These are phyloP conservation scores for Gonioctena quinquepunctata DNA, from an alignment of 1,140 invertebrate species.

Conservation along the genomic window DNA sequence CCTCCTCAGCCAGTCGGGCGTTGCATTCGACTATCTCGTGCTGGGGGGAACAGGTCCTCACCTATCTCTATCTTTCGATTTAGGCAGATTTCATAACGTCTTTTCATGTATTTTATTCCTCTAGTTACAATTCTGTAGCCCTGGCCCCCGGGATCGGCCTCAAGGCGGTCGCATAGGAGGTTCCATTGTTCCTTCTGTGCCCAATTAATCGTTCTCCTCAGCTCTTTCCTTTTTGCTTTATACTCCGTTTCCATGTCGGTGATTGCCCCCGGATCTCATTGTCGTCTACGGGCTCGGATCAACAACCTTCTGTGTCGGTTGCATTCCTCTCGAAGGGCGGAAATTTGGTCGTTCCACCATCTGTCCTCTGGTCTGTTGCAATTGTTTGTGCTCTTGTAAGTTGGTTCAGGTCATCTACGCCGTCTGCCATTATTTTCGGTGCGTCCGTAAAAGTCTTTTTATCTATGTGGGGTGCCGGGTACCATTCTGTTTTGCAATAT, in stretches of 20 bases:
- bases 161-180: conserved; percentile 22
- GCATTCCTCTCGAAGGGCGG: background rate
- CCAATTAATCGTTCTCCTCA: background rate
- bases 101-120: background rate
- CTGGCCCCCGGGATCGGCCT: conserved; percentile 31
- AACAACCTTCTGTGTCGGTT: background rate
- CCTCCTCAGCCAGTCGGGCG: background rate
- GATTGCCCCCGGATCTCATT: background rate
- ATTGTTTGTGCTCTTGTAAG: background rate
- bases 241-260: background rate
- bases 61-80: background rate
- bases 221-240: background rate
- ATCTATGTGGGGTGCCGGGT: background rate
- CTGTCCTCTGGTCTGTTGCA: background rate
- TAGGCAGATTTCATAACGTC: background rate
- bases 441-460: background rate
- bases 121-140: conserved; percentile 31
- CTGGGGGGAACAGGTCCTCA: conserved; percentile 1
- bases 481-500: background rate
- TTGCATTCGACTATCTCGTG: background rate
- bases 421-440: background rate
- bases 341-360: background rate
- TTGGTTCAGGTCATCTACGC: background rate
- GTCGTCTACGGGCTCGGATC: background rate
- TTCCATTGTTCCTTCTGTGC: conserved; percentile 16